Evolutionary conservation across 2,888 invertebrate species (phyloP).

Genomic region (Zeuzera pyrina): DNA sequence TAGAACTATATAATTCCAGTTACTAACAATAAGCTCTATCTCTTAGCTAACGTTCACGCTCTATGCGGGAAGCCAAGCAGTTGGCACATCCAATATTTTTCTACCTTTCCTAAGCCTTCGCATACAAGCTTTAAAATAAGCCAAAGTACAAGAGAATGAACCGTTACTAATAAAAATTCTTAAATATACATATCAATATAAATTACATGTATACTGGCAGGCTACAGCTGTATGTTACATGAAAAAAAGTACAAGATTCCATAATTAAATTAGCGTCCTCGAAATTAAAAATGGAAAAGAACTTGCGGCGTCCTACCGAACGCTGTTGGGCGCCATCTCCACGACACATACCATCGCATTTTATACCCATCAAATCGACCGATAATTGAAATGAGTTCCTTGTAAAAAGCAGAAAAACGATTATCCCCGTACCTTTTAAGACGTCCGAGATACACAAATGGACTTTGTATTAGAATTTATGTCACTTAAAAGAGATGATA

Average conservation of each 20-base stretch:
- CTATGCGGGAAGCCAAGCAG: too few species aligned
- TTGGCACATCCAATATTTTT: too few species aligned
- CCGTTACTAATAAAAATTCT: constrained; percentile 45
- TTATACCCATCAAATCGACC: constrained; percentile 67
- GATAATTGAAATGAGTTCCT: constrained; percentile 74
- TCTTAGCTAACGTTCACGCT: too few species aligned
- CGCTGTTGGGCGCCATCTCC: constrained; percentile 59
- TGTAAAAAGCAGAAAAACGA: constrained; percentile 71
- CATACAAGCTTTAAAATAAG: too few species aligned
- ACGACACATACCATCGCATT: constrained; percentile 62
- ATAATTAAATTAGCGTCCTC: constrained; percentile 69
- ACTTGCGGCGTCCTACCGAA: constrained; percentile 47
- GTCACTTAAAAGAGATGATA: constrained; percentile 70
- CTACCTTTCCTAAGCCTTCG: too few species aligned
- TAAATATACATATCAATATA: too few species aligned
- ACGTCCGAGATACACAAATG: constrained; percentile 72
- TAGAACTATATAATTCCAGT: too few species aligned
- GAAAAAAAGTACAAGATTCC: constrained; percentile 41
- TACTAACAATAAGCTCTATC: too few species aligned
- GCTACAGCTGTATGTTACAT: constrained; percentile 51
- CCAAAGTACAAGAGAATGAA: too few species aligned
- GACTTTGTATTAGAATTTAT: constrained; percentile 73
- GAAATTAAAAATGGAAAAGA: constrained; percentile 49
- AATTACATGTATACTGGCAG: constrained; percentile 47
- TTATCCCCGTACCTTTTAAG: constrained; percentile 70